Conservation (phyloP, 1,140 invertebrate genomes). For the honey bee (Apis mellifera) region DNA sequence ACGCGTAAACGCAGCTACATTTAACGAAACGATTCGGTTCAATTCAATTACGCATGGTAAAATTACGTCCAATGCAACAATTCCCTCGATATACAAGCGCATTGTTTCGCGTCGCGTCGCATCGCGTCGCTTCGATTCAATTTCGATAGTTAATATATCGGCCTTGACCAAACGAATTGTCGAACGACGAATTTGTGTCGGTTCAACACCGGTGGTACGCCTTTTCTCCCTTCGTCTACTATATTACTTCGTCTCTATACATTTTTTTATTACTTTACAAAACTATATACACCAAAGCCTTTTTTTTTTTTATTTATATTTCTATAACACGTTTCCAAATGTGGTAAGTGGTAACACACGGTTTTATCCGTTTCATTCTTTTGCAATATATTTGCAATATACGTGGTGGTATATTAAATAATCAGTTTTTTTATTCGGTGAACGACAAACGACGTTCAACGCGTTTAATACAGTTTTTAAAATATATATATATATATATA, state of each 20-base stretch:
- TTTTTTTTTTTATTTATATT: slow-evolving; percentile 61
- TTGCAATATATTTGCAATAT: slow-evolving; percentile 2
- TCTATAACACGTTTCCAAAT: slow-evolving; percentile 71
- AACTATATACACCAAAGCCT: slow-evolving; percentile 81
- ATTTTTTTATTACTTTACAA: slow-evolving; percentile 77
- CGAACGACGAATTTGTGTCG: no score
- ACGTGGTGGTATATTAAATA: slow-evolving; percentile 40
- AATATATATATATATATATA: no score
- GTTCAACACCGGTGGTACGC: background rate
- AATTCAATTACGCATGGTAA: slow-evolving; percentile 55
- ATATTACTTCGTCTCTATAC: slow-evolving; percentile 68
- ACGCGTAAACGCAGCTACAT: slow-evolving; percentile 70
- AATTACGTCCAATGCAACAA: slow-evolving; percentile 2
- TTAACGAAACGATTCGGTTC: slow-evolving; percentile 71
- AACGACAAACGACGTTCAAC: slow-evolving; percentile 61
- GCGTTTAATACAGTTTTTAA: slow-evolving; percentile 66
- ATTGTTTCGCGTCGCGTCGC: background rate
- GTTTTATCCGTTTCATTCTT: slow-evolving; percentile 46
- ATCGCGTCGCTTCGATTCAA: background rate
- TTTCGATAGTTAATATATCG: slow-evolving; percentile 14
- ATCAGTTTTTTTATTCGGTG: slow-evolving; percentile 46
- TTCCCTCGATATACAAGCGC: background rate
- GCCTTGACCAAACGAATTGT: slow-evolving; percentile 5
- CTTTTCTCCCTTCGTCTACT: slow-evolving; percentile 32
- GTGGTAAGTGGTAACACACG: slow-evolving; percentile 74